phyloP scores from a whole-genome alignment of 2,797 vertebrate genomes.

The Dipus sagitta region DNA sequence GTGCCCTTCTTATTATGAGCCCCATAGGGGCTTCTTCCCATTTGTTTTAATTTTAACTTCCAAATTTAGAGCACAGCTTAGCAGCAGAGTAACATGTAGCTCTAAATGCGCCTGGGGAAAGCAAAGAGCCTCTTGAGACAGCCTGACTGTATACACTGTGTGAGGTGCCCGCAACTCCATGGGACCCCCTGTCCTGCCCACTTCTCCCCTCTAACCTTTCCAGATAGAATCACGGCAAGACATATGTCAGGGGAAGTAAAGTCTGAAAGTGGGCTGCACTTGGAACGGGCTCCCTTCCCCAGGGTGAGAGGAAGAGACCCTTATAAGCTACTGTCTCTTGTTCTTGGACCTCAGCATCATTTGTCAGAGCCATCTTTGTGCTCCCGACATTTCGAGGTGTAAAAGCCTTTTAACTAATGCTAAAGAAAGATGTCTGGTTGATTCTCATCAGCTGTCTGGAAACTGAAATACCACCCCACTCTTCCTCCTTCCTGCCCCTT shows the following conservation, averaged over 20 bases:
- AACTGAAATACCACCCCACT: conserved; percentile 6
- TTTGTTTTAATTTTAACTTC: conserved; percentile 48
- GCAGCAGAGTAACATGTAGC: background rate
- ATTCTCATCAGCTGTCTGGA: conserved; percentile 18
- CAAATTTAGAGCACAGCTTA: conserved; percentile 39
- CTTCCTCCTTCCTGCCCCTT: conserved; percentile 15
- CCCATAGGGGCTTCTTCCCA: background rate
- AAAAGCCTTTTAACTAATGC: background rate
- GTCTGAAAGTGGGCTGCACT: background rate
- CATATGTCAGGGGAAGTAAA: background rate
- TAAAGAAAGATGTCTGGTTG: background rate
- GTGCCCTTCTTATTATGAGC: background rate
- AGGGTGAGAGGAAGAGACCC: background rate
- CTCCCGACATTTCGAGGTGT: background rate
- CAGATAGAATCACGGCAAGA: background rate
- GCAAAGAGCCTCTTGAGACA: background rate
- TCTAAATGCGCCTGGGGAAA: background rate
- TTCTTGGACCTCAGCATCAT: background rate
- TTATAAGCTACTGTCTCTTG: background rate
- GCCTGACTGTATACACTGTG: background rate
- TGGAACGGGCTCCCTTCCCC: background rate
- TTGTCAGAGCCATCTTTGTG: background rate
- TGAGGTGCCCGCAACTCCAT: background rate
- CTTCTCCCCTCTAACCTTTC: no score
- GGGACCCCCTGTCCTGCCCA: accelerated